Evolutionary conservation across 1,140 invertebrate genomes (phyloP).

Genomic region (Heliconius himera): DNA sequence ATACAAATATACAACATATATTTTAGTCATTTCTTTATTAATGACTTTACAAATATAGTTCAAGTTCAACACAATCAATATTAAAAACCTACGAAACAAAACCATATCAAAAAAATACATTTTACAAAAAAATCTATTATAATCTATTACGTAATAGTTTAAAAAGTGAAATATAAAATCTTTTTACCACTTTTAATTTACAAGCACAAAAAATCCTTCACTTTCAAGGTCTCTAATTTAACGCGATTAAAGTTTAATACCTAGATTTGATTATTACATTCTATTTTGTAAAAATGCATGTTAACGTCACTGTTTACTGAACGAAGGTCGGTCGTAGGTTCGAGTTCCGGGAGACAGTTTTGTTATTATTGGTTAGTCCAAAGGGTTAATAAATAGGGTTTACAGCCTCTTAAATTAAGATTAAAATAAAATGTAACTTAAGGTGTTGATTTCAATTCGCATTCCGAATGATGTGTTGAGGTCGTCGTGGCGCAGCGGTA

Average conservation of each 20-base stretch:
- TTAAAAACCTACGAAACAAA: no score
- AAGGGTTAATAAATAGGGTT: neutral
- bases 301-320: neutral
- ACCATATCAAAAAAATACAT: no score
- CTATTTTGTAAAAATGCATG: neutral
- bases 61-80: no score
- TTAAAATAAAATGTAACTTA: no score
- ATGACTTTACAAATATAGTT: no score
- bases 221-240: slow-evolving; percentile 4
- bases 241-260: neutral
- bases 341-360: neutral
- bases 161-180: neutral
- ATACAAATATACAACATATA: no score
- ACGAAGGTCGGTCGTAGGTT: neutral
- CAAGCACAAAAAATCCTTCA: neutral
- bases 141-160: neutral
- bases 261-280: neutral
- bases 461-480: no score
- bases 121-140: no score
- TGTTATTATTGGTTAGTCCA: neutral
- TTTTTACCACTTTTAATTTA: neutral
- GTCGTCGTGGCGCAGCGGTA: no score
- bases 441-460: no score
- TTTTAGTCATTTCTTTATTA: no score
- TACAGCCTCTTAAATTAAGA: no score